These are phyloP conservation scores for Periphyllus acericola DNA, from an alignment of 2,888 invertebrate species.

Conservation along the genomic window DNA sequence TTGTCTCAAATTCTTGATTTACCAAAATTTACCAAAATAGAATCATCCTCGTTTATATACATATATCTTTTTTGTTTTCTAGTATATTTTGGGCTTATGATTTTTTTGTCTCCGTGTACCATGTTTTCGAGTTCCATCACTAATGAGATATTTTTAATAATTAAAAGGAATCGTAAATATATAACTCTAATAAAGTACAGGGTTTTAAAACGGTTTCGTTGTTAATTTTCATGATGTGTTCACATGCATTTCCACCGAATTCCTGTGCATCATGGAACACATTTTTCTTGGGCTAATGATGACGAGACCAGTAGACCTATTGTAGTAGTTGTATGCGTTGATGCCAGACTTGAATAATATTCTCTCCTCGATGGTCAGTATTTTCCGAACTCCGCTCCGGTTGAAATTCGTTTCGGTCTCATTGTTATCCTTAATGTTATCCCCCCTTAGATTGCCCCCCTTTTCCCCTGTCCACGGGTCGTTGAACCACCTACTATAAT, in stretches of 20 bases:
- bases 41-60: too few species aligned
- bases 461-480: constrained; percentile 47
- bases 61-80: not conserved
- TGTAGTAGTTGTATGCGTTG: constrained; percentile 36
- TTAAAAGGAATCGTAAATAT: not conserved
- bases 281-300: constrained; percentile 55
- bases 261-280: constrained; percentile 47
- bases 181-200: not conserved
- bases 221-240: not conserved
- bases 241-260: constrained; percentile 37
- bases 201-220: not conserved
- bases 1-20: too few species aligned
- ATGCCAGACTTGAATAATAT: constrained; percentile 48
- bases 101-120: not conserved
- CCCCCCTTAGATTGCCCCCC: constrained; percentile 45
- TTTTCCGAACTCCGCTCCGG: constrained; percentile 42
- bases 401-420: constrained; percentile 59
- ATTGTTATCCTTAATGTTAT: constrained; percentile 53
- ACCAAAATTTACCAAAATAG: too few species aligned
- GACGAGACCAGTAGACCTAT: constrained; percentile 39
- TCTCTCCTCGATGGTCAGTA: constrained; percentile 54
- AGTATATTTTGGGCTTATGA: not conserved
- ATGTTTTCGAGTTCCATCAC: not conserved
- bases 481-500: constrained; percentile 48
- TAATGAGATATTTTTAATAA: not conserved